phyloP scores from a whole-genome alignment of 2,113 vertebrate genomes.

The Myocastor coypus region DNA sequence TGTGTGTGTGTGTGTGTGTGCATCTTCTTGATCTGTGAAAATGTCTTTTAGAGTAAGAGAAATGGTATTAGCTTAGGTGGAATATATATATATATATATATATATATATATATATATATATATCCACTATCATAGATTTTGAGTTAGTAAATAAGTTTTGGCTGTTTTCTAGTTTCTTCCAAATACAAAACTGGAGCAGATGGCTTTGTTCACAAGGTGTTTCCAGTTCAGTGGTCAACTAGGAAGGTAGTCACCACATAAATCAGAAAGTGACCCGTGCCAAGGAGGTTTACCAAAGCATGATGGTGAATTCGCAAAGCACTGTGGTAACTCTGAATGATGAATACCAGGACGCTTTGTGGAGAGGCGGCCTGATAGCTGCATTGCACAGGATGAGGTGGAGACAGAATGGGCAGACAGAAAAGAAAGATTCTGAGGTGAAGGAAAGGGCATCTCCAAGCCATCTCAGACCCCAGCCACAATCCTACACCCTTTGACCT shows the following conservation, averaged over 20 bases:
- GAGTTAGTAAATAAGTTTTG: not conserved
- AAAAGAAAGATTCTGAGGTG: not conserved
- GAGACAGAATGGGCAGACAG: not conserved
- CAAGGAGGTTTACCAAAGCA: not conserved
- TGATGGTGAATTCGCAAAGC: conserved; percentile 27
- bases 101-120: not conserved
- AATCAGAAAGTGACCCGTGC: not conserved
- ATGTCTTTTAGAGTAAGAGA: not conserved
- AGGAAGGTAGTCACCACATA: not conserved
- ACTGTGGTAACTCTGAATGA: not conserved
- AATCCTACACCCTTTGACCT: not conserved
- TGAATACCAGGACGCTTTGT: not conserved
- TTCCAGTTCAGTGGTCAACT: conserved; percentile 1
- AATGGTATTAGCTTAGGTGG: not conserved
- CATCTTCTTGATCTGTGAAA: not conserved
- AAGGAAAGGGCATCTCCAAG: not conserved
- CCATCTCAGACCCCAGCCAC: not conserved
- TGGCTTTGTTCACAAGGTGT: not conserved
- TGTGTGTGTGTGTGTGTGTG: not conserved
- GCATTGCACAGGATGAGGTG: not conserved
- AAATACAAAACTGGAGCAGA: conserved; percentile 1
- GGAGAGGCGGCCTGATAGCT: not conserved
- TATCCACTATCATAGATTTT: not conserved
- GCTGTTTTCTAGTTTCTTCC: not conserved
- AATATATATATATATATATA: not conserved